Evolutionary conservation across 2,113 vertebrate species (phyloP).

Genomic region (Tiliqua scincoides): DNA sequence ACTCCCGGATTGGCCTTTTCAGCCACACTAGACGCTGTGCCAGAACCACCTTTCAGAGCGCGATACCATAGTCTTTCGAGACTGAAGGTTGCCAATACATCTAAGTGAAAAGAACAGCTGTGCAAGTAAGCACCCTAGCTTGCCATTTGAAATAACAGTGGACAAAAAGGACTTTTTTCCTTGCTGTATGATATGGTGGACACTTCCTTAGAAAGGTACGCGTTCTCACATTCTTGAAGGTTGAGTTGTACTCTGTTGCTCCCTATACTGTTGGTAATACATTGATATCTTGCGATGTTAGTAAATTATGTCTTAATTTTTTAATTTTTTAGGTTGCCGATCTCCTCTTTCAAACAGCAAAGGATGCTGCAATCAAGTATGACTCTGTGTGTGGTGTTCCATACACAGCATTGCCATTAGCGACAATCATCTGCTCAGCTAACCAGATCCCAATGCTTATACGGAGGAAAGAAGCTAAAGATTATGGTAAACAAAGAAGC

Average conservation of each 20-base stretch:
- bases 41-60: no score
- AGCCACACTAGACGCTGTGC: no score
- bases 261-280: not conserved
- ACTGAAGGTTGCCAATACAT: no score
- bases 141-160: not conserved
- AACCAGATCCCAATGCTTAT: slow-evolving; percentile 91
- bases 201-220: not conserved
- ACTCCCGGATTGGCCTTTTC: no score
- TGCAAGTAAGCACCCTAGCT: not conserved
- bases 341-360: slow-evolving; percentile 81
- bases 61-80: no score
- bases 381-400: slow-evolving; percentile 90
- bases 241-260: not conserved
- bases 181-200: not conserved
- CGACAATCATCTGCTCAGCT: slow-evolving; percentile 84
- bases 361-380: slow-evolving; percentile 73
- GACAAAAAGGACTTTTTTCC: not conserved
- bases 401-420: slow-evolving; percentile 91
- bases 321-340: slow-evolving; percentile 79
- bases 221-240: not conserved
- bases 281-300: not conserved
- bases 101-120: not conserved
- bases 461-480: slow-evolving; percentile 90
- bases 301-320: rapidly evolving
- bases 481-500: slow-evolving; percentile 82